Conservation (phyloP, 2,113 vertebrate species). For the Suricata suricatta region DNA sequence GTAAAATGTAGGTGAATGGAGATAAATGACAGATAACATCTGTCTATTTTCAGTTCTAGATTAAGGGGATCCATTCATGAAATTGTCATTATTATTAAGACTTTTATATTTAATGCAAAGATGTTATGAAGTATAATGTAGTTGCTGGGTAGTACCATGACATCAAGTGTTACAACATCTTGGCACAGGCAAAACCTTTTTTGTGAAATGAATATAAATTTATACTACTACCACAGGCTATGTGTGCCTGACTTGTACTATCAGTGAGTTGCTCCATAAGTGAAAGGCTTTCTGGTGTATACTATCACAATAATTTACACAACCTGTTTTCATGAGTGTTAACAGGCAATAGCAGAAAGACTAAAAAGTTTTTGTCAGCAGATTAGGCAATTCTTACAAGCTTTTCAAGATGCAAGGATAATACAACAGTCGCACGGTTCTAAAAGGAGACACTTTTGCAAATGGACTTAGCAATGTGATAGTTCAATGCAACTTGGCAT, state of each 20-base stretch:
- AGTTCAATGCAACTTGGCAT: background rate
- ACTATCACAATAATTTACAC: background rate
- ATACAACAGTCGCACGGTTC: background rate
- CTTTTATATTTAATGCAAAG: conserved; percentile 59
- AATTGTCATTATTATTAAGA: conserved; percentile 60
- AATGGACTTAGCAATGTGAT: background rate
- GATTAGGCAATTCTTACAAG: background rate
- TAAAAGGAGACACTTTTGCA: conserved; percentile 28
- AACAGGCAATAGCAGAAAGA: background rate
- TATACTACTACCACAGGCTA: conserved; percentile 19
- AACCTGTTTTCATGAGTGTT: conserved; percentile 46
- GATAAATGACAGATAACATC: conserved; percentile 31
- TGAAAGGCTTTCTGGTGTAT: background rate
- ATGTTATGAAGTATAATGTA: conserved; percentile 41
- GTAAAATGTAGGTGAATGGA: conserved; percentile 46
- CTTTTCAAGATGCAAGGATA: background rate
- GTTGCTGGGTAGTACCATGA: conserved; percentile 35
- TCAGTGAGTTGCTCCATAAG: conserved; percentile 36
- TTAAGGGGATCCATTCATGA: conserved; percentile 44
- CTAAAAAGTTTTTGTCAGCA: background rate
- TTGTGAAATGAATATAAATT: conserved; percentile 57
- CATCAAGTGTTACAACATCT: conserved; percentile 56
- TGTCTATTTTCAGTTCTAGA: conserved; percentile 32
- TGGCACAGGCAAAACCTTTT: conserved; percentile 41
- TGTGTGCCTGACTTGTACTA: conserved; percentile 24